Evolutionary conservation across 1,140 invertebrate genomes (phyloP).

Genomic region (Bombus sibiricus): DNA sequence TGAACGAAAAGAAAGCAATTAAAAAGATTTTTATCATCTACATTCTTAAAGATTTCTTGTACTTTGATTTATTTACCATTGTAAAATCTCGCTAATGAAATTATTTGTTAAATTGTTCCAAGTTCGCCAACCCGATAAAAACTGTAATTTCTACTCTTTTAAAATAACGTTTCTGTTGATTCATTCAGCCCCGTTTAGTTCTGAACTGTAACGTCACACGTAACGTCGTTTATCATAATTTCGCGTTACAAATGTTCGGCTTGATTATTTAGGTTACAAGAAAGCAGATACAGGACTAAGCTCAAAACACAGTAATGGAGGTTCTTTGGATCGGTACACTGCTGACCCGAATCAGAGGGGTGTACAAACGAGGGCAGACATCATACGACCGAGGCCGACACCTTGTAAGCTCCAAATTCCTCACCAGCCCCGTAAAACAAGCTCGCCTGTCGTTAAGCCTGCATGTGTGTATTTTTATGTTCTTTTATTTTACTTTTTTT

Average conservation of each 20-base stretch:
- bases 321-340: constrained; percentile 89
- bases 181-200: neutral
- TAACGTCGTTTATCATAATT: neutral
- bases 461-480: constrained; percentile 81
- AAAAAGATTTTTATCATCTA: no score
- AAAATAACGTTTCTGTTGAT: neutral
- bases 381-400: constrained; percentile 87
- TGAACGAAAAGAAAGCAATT: no score
- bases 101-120: no score
- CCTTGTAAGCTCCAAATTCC: constrained; percentile 85
- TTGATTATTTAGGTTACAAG: constrained; percentile 84
- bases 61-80: no score
- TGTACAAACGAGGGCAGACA: constrained; percentile 86
- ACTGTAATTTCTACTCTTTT: neutral
- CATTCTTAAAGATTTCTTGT: no score
- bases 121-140: no score
- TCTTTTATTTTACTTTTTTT: constrained; percentile 47
- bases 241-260: constrained; percentile 21
- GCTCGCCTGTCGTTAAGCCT: constrained; percentile 78
- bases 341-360: constrained; percentile 90
- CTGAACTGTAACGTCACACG: neutral
- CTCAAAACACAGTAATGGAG: constrained; percentile 85
- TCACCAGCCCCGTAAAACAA: constrained; percentile 79
- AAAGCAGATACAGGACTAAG: constrained; percentile 86
- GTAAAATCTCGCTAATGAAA: no score